Evolutionary conservation across 2,888 invertebrate genomes (phyloP), one percentile per base, ranked within the genome.

Genomic region (Petrophora chlorosata): DNA sequence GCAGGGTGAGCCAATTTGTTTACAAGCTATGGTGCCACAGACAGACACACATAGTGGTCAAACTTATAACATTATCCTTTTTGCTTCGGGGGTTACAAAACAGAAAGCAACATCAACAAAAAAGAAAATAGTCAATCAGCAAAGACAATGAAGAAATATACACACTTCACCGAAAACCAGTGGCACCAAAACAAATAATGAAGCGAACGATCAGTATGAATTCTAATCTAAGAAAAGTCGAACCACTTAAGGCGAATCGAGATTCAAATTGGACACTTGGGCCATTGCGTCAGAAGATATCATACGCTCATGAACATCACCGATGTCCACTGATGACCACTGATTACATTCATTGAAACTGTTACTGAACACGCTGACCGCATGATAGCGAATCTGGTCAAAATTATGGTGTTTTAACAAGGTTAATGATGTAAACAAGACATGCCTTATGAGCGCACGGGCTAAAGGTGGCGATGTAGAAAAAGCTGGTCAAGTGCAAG

Each of bases 211-310:
- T 66, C 54, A 60, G 63, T 59, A 70, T 68, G 65, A 70, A 70
- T 73, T 81, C 68, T 83, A 82, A 85, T 83, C 86, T 85, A 82
- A 78, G 79, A 79, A 79, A 85, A 86, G 79, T 84, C 82, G 72
- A 77, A 82, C 82, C 88, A 87, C 85, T 88, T 87, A 79, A 82
- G 68, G 72, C 66, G 68, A 79, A 73, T 75, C 73, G 77, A 80
- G 84, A 79, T 80, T 84, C 86, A 86, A 85, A 87, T 88, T 87
- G 86, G 80, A 81, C 85, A 82, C 82, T 79, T 76, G 85, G 65
- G 58, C 28, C 66, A 74, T 86, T 87, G 84, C 88, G 87, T 88
- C 88, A 89, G 82, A 75, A 71, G 77, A 79, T 74, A 78, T 78
- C 63, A 74, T 77, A 64, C 75, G 75, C 72, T 82, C 76, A 77